A percentile compares a stretch with the other conserved stretches of the same genome.
These are phyloP conservation scores for Heliangelus exortis DNA, from an alignment of 2,797 vertebrate genomes.

Conservation along the genomic window DNA sequence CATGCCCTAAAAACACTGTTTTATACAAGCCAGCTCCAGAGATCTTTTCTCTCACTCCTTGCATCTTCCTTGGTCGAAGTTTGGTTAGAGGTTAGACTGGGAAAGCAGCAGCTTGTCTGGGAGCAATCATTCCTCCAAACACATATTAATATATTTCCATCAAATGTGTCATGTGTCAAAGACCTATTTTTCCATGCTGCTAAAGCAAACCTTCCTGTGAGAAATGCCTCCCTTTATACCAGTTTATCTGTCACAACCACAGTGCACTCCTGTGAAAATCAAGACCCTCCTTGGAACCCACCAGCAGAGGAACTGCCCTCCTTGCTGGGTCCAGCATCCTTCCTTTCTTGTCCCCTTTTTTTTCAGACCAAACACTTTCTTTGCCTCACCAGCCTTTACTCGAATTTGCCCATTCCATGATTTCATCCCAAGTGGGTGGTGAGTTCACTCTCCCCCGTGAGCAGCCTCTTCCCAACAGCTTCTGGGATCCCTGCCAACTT, in stretches of 20 bases:
- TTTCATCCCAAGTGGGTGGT: constrained; percentile 57
- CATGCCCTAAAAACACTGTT: neutral
- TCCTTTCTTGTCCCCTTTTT: neutral
- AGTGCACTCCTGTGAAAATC: neutral
- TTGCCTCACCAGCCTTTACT: neutral
- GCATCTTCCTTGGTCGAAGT: neutral
- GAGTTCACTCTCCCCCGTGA: constrained; percentile 20
- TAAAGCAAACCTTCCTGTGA: neutral
- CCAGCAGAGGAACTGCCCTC: neutral
- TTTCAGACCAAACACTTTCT: neutral
- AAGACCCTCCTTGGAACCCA: neutral
- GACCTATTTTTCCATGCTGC: neutral
- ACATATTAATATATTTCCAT: neutral
- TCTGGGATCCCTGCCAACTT: constrained; percentile 44
- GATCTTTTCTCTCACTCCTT: neutral
- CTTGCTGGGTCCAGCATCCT: neutral
- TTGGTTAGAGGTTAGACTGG: neutral
- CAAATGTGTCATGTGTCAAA: neutral
- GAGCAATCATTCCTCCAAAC: neutral
- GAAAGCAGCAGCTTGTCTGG: neutral
- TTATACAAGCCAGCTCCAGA: neutral
- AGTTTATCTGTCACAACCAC: neutral
- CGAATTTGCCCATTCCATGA: neutral
- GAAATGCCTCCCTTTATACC: neutral
- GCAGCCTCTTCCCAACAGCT: constrained; percentile 55